phyloP scores from a whole-genome alignment of 2,113 vertebrate genomes.

The Porphyrio hochstetteri region DNA sequence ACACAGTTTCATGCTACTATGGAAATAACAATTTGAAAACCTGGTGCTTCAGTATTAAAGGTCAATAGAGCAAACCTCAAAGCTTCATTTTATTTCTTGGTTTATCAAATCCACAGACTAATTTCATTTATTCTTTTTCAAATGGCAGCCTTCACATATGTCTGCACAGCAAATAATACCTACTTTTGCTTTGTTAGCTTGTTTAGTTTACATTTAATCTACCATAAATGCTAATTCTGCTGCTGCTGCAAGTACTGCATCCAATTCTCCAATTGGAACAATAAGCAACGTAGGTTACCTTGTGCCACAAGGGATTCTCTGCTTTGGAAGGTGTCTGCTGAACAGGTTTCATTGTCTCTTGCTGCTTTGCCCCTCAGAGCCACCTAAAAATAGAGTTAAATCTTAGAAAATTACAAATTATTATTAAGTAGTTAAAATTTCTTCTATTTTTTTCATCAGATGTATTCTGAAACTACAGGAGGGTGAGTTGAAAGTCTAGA shows the following conservation, averaged over 20 bases:
- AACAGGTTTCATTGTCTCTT: conserved; percentile 18
- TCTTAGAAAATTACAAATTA: neutral
- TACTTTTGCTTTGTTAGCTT: neutral
- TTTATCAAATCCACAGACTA: neutral
- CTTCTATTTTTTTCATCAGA: neutral
- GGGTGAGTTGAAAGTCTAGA: neutral
- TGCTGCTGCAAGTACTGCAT: neutral
- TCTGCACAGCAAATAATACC: neutral
- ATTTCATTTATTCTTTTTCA: neutral
- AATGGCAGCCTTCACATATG: neutral
- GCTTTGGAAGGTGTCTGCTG: conserved; percentile 46
- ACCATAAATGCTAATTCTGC: neutral
- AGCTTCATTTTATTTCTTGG: neutral
- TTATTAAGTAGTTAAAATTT: neutral
- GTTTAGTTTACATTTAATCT: too few species aligned
- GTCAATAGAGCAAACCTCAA: neutral
- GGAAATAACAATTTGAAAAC: neutral
- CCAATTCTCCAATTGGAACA: conserved; percentile 24
- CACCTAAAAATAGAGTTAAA: neutral
- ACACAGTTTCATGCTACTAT: neutral
- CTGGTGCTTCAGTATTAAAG: neutral
- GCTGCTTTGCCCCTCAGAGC: conserved; percentile 8
- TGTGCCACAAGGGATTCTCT: conserved; percentile 59
- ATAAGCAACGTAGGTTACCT: conserved; percentile 39
- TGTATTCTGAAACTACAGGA: neutral